Evolutionary conservation across 2,113 vertebrate species (phyloP), one percentile per base, ranked within the genome.

Genomic region (Phaetusa simplex): DNA sequence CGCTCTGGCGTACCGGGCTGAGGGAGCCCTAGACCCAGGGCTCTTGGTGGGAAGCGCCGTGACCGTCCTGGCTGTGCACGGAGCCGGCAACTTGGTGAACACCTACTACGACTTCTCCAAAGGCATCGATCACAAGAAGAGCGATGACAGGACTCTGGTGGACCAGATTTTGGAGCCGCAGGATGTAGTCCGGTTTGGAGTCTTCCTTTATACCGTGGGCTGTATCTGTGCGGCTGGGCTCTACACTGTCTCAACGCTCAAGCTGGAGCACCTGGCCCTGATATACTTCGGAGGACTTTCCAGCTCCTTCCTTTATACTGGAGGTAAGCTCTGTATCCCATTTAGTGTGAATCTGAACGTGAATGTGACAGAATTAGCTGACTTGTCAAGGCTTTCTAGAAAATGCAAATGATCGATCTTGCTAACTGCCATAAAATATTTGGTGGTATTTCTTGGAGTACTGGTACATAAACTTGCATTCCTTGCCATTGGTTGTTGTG

Each of bases 61-160:
- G 59, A 97, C 99, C 0, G 99, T 99, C 55, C 97, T 99, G 65
- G 98, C 99, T 0, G 99, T 99, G 74, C 99, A 99, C 7, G 99
- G 99, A 1, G 99, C 99, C 0, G 99, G 99, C 6, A 99, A 99
- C 95, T 96, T 99, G 40, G 99, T 99, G 12, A 99, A 99, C 95
- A 99, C 99, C 40, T 99, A 99, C 96, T 99, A 99, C n/a, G 99
- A 99, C 98, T 99, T 99, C 97, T 99, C 99, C 78, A 99, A 99
- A 97, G 99, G 99, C 53, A 99, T 99, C 50, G 99, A 99, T 90
- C 99, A 99, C 96, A 99, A 99, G 97, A 99, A 99, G 96, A 99
- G 99, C 1, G 99, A 99, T 11, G 99, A 99, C 91, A 98, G 99
- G 97, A 99, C 99, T 30, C 97, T 99, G 52, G 99, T 99, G 97